Evolutionary conservation across 2,797 vertebrate species (phyloP), one percentile per base, ranked within the genome.

Genomic region (Momotus momota): DNA sequence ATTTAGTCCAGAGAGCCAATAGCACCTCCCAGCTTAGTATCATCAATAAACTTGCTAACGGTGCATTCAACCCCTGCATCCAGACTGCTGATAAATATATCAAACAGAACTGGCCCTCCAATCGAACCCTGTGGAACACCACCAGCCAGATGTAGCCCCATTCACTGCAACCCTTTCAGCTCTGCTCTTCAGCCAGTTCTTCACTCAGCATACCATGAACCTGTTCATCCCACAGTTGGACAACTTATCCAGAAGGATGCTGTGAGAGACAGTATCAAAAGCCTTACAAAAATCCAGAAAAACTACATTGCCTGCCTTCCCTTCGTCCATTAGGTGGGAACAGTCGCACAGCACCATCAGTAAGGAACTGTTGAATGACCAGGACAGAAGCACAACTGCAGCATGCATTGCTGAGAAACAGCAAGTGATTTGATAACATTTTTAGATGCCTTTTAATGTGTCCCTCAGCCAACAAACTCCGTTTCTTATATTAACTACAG

Each of bases 261-360:
- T 64, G 31, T 22, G 38, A 52, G 31, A 11, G 18, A 33, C 29
- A 43, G 23, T 22, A 43, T 14, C 14, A 27, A 78, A 52, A 52
- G 31, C 31, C n/a, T 41, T 58, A 51, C n/a, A 20, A 51, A 57
- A 73, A 45, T 40, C 35, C n/a, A 55, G 22, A 55, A 79, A 62
- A 83, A 51, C 25, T 13, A 9, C 10, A 57, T 15, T 14, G 25
- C 23, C 7, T 0, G 0, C 27, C n/a, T 62, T 73, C 27, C 23
- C 17, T 73, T 51, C 25, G 49, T 43, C 20, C 33, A 5, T 41
- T 40, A 20, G 6, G 21, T 5, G 1, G 54, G 48, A 57, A 38
- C 25, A 12, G 29, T 35, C 40, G 22, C 33, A 29, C 33, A 81
- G 40, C 18, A 62, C 22, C 38, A 48, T 40, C 40, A 46, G 17